Evolutionary conservation across 2,113 vertebrate genomes (phyloP).

Genomic region (Amblyopsis rosae): DNA sequence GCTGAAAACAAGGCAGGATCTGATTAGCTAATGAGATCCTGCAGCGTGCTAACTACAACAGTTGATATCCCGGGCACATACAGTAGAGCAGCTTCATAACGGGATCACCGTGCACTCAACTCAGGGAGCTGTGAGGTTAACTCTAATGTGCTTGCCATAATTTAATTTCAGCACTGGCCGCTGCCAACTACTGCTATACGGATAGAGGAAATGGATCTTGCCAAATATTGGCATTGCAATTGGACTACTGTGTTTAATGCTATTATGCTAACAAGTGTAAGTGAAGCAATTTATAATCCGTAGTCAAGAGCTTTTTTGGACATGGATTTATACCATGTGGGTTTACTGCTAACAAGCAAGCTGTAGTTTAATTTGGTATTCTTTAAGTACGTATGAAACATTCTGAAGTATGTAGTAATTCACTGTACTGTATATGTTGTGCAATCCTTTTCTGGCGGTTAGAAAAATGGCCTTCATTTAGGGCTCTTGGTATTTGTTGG

Average conservation of each 20-base stretch:
- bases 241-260: conserved; percentile 43
- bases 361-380: neutral
- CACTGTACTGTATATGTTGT: conserved; percentile 43
- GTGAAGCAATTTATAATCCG: conserved; percentile 24
- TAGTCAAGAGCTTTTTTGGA: conserved; percentile 13
- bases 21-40: conserved; percentile 69
- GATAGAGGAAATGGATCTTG: conserved; percentile 48
- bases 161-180: conserved; percentile 61
- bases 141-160: conserved; percentile 55
- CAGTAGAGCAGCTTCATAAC: conserved; percentile 39
- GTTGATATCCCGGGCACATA: conserved; percentile 33
- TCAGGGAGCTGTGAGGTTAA: conserved; percentile 44
- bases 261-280: conserved; percentile 41
- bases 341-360: neutral
- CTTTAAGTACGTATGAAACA: conserved; percentile 16
- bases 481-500: conserved; percentile 42
- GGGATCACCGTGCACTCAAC: conserved; percentile 49
- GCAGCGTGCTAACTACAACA: conserved; percentile 35
- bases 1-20: conserved; percentile 59
- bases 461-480: conserved; percentile 63
- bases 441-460: conserved; percentile 42
- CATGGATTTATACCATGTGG: conserved; percentile 5
- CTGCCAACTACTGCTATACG: conserved; percentile 40
- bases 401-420: conserved; percentile 31
- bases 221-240: conserved; percentile 54